phyloP scores from a whole-genome alignment of 2,888 invertebrate species.

The Tholera decimalis region DNA sequence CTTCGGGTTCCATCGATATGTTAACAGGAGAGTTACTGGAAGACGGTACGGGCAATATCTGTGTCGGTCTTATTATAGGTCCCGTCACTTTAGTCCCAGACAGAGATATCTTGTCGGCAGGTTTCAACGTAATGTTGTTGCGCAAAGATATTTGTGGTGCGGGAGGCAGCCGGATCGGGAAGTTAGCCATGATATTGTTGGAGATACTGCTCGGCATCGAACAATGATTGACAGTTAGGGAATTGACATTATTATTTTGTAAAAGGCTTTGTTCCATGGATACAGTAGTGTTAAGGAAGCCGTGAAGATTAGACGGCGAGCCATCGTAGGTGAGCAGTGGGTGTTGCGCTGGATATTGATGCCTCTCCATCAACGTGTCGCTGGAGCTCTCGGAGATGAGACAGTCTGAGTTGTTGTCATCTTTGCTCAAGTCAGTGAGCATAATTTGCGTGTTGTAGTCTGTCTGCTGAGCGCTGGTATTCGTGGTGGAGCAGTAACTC shows the following conservation, averaged over 20 bases:
- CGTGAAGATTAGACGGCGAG: conserved; percentile 79
- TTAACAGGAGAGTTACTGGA: conserved; percentile 85
- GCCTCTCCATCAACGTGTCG: conserved; percentile 80
- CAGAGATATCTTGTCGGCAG: conserved; percentile 83
- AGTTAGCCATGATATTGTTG: conserved; percentile 86
- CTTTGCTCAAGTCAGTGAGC: conserved; percentile 83
- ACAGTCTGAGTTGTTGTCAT: conserved; percentile 85
- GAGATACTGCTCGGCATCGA: conserved; percentile 75
- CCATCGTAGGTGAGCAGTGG: conserved; percentile 79
- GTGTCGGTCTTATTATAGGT: conserved; percentile 86
- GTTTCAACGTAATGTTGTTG: conserved; percentile 84
- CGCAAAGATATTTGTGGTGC: conserved; percentile 78
- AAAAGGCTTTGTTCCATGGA: conserved; percentile 81
- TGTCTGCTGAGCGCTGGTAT: conserved; percentile 71
- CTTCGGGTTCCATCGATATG: conserved; percentile 77
- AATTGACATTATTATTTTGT: conserved; percentile 78
- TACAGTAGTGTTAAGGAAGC: conserved; percentile 79
- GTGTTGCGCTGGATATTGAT: conserved; percentile 78
- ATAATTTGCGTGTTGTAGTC: conserved; percentile 75
- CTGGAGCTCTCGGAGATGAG: conserved; percentile 83
- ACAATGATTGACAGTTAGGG: conserved; percentile 79
- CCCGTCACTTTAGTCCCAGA: conserved; percentile 84
- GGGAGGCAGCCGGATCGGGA: conserved; percentile 84
- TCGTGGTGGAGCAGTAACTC: conserved; percentile 75
- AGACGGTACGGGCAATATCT: conserved; percentile 85